Conservation (phyloP, 2,888 invertebrate genomes). For the Nebria brevicollis region DNA sequence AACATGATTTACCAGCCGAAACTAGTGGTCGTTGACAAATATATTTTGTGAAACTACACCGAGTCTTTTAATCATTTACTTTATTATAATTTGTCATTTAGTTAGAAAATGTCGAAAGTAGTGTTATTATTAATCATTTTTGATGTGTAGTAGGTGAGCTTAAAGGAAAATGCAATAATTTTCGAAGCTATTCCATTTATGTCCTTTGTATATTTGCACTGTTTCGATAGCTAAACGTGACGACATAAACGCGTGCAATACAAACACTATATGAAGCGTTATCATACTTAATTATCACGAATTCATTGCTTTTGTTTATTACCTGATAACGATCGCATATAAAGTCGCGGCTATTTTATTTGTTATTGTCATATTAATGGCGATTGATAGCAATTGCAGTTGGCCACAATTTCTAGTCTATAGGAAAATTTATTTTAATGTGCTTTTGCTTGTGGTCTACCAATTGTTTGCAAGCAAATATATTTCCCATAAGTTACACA, state of each 20-base stretch:
- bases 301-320: conserved; percentile 45
- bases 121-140: no score
- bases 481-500: no score
- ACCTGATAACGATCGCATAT: conserved; percentile 42
- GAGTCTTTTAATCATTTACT: no score
- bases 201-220: background rate
- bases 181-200: background rate
- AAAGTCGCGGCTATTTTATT: conserved; percentile 26
- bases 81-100: no score
- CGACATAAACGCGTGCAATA: conserved; percentile 19
- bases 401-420: background rate
- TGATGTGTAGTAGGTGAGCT: background rate
- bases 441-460: no score
- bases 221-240: conserved; percentile 8
- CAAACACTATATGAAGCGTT: conserved; percentile 14
- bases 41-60: no score
- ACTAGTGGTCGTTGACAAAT: no score
- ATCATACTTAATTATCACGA: conserved; percentile 45
- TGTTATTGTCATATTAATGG: conserved; percentile 26
- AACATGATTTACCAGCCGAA: no score
- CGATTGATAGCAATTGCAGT: conserved; percentile 17
- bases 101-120: no score
- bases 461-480: no score
- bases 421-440: no score
- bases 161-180: conserved; percentile 21